These are phyloP conservation scores for Drosophila oshimai DNA, from an alignment of 1,140 invertebrate species.

Conservation along the genomic window DNA sequence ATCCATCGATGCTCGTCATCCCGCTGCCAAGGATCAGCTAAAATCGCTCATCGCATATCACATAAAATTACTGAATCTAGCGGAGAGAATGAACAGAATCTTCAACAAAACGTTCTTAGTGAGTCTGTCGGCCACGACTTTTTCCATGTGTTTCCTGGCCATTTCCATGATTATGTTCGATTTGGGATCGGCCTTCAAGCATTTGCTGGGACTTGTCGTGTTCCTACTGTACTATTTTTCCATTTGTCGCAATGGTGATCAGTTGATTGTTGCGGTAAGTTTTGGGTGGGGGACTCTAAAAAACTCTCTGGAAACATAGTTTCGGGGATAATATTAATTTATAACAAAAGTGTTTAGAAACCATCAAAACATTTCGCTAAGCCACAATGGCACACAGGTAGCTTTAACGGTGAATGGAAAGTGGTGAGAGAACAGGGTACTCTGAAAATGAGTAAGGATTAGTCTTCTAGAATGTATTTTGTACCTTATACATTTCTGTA, in stretches of 20 bases:
- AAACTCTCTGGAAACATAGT: no score
- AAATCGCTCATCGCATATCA: constrained; percentile 53
- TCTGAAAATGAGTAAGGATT: no score
- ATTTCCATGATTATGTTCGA: constrained; percentile 64
- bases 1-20: constrained; percentile 34
- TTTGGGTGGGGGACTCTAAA: no score
- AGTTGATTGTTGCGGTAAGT: constrained; percentile 46
- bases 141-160: constrained; percentile 55
- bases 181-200: constrained; percentile 45
- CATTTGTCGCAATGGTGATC: constrained; percentile 44
- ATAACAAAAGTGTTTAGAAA: no score
- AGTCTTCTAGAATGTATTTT: background rate
- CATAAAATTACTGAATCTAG: constrained; percentile 29
- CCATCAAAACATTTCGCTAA: no score
- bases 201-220: constrained; percentile 40
- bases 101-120: constrained; percentile 63
- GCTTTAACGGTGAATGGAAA: background rate
- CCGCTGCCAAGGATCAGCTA: constrained; percentile 36
- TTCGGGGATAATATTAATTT: no score
- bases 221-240: constrained; percentile 37
- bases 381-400: background rate
- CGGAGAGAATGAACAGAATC: constrained; percentile 37
- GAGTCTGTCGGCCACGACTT: constrained; percentile 48
- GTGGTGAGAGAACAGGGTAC: no score
- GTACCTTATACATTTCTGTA: no score